Evolutionary conservation across 2,797 vertebrate species (phyloP), one percentile per base, ranked within the genome.

Genomic region (Astyanax mexicanus): DNA sequence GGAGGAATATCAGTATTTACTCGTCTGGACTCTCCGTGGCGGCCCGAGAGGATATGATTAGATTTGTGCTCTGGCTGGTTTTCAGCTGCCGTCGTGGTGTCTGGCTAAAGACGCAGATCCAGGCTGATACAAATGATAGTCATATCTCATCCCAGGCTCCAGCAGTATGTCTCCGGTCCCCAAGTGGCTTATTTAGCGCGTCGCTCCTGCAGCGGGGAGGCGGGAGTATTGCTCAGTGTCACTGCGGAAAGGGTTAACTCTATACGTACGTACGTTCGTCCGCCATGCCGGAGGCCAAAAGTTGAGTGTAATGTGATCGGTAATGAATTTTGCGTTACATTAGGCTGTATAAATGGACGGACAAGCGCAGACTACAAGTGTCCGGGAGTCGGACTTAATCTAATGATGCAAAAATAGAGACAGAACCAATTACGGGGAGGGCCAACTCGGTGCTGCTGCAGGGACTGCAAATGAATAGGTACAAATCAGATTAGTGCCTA

Each of bases 251-350:
- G 92, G 91, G 93, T 95, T 95, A 95, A 94, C 91, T 89, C 91
- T 94, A 95, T 93, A 95, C 95, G 32, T 32, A 32, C 32, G 32
- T 32, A 32, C 32, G 29, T 95, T 94, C 94, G 94, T 95, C 91
- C 92, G 91, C 88, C 92, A 90, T 90, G 93, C 77, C 77, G 55
- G 67, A 72, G 68, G 86, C 78, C 12, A 80, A 93, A 94, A 95
- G 95, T 95, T 95, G 95, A 95, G 96, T 94, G 94, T 97, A 97
- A 98, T 98, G 95, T 95, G 96, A 98, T 97, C 97, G 96, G 95
- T 98, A 98, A 98, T 98, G 95, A 98, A 98, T 98, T 98, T 98
- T 97, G 95, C 93, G 95, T 97, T 97, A 96, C 96, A 97, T 98
- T 97, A 98, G 95, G 88, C 94, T 92, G 94, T 90, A 93, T 95